Evolutionary conservation across 92 coral and sea anemone genomes (phyloP).

Genomic region (Palythoa grandiflora): DNA sequence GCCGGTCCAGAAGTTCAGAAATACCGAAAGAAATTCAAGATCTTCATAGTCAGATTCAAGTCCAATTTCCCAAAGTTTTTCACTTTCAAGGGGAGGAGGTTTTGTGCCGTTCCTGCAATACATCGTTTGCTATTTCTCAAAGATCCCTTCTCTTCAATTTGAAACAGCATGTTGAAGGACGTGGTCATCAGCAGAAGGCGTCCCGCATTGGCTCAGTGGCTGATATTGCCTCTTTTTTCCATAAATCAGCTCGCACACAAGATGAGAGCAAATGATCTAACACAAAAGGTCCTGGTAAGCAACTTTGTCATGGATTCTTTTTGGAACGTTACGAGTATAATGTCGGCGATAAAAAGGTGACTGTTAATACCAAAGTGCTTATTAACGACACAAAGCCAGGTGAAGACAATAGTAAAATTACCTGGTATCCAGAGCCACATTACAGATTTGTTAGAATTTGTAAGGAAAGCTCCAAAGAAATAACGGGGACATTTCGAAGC

Average conservation of each 20-base stretch:
- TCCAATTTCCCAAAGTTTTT: too few relatives aligned
- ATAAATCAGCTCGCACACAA: neutral
- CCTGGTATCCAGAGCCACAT: slow-evolving; percentile 28
- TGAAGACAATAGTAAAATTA: neutral
- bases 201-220: neutral
- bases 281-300: slow-evolving; percentile 1
- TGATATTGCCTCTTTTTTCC: slow-evolving; percentile 38
- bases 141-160: too few relatives aligned
- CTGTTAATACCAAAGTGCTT: neutral
- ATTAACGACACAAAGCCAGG: neutral
- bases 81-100: too few relatives aligned
- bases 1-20: too few relatives aligned
- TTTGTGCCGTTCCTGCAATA: too few relatives aligned
- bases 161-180: too few relatives aligned
- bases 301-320: slow-evolving; percentile 2
- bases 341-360: neutral
- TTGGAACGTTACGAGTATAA: neutral
- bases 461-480: neutral
- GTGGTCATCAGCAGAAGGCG: too few relatives aligned
- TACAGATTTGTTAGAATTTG: neutral
- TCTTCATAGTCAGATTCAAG: too few relatives aligned
- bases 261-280: slow-evolving; percentile 1
- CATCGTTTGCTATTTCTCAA: too few relatives aligned
- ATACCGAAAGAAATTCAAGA: too few relatives aligned
- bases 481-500: slow-evolving; percentile 43